Percentiles rank a stretch among this genome's conserved stretches.
These are phyloP conservation scores for Talpa occidentalis DNA, from an alignment of 2,113 vertebrate species.

Conservation along the genomic window DNA sequence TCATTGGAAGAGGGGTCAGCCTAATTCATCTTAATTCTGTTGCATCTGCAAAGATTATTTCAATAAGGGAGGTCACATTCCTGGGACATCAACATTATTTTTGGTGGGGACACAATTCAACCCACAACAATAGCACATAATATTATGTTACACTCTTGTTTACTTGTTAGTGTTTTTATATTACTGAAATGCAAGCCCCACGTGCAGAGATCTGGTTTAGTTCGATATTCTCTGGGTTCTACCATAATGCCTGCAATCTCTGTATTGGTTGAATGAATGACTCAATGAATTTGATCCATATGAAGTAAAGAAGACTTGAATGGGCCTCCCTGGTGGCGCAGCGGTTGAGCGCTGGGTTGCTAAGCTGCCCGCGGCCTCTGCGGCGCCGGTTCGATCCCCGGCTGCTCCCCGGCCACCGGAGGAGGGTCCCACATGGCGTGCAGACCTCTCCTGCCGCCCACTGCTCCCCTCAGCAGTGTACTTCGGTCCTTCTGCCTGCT, in stretches of 20 bases:
- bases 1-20: neutral
- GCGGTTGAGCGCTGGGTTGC: too few relatives aligned
- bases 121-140: neutral
- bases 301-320: neutral
- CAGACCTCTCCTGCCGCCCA: too few relatives aligned
- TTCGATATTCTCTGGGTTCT: neutral
- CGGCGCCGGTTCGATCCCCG: too few relatives aligned
- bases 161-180: neutral
- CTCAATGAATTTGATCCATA: neutral
- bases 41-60: conserved; percentile 8
- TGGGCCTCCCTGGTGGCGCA: too few relatives aligned
- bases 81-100: neutral
- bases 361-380: too few relatives aligned
- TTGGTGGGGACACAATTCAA: neutral
- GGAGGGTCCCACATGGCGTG: too few relatives aligned
- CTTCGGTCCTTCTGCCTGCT: too few relatives aligned
- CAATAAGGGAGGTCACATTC: neutral
- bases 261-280: neutral
- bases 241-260: neutral
- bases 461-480: too few relatives aligned
- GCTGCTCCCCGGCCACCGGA: too few relatives aligned
- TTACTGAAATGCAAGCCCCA: neutral
- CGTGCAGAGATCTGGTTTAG: neutral
- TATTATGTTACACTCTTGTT: neutral
- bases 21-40: neutral